phyloP scores from a whole-genome alignment of 2,888 invertebrate genomes.

The Ophonus ardosiacus region DNA sequence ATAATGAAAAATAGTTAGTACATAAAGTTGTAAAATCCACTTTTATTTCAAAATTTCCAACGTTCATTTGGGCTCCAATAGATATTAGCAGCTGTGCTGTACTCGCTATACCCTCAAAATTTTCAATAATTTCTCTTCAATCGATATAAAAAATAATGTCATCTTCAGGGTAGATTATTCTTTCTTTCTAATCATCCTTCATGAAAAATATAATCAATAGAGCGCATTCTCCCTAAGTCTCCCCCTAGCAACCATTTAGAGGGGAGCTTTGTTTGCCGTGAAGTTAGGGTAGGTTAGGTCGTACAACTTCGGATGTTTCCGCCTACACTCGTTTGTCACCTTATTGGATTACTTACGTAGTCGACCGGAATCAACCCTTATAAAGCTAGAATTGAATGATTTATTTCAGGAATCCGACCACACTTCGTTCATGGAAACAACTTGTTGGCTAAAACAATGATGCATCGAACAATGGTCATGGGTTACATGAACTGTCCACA shows the following conservation, averaged over 20 bases:
- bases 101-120: no score
- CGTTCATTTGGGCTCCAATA: no score
- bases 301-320: conserved; percentile 69
- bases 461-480: neutral
- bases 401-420: neutral
- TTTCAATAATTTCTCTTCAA: no score
- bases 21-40: no score
- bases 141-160: neutral
- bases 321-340: conserved; percentile 69
- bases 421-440: neutral
- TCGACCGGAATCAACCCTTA: conserved; percentile 41
- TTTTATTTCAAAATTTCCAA: no score
- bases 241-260: conserved; percentile 70
- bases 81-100: no score
- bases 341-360: conserved; percentile 68
- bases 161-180: neutral
- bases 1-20: no score
- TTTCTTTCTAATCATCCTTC: neutral
- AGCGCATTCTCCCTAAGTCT: conserved; percentile 67
- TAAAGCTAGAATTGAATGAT: conserved; percentile 27
- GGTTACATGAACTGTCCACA: neutral
- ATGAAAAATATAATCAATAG: conserved; percentile 66
- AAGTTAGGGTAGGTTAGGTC: conserved; percentile 72
- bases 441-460: neutral
- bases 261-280: conserved; percentile 72